Percentiles rank a stretch among this genome's conserved stretches.
Conservation (phyloP, 2,113 vertebrate genomes). For the Larimichthys crocea region DNA sequence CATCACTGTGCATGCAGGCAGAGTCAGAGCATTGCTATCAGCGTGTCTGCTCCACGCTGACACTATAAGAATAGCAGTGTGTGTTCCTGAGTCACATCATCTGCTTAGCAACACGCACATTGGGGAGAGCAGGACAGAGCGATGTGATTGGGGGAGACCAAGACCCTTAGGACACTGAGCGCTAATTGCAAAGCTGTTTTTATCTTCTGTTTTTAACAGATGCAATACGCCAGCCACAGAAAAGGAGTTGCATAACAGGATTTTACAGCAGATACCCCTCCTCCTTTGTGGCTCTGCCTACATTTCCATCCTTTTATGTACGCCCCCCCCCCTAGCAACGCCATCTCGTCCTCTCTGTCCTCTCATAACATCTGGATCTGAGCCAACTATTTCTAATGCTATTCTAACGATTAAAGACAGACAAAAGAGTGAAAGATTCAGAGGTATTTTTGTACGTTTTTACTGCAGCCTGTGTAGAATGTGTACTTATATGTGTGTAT, state of each 20-base stretch:
- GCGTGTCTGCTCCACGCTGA: constrained; percentile 56
- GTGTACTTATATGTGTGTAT: constrained; percentile 29
- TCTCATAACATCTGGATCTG: constrained; percentile 67
- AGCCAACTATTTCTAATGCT: constrained; percentile 66
- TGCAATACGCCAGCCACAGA: constrained; percentile 72
- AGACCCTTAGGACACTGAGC: constrained; percentile 75
- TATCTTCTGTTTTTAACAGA: constrained; percentile 76
- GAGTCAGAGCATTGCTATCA: constrained; percentile 55
- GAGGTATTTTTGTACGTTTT: constrained; percentile 23
- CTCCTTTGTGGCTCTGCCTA: constrained; percentile 56
- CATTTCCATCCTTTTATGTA: constrained; percentile 63
- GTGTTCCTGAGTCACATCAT: constrained; percentile 79
- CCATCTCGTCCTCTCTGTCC: constrained; percentile 59
- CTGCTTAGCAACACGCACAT: constrained; percentile 81
- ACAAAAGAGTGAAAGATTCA: constrained; percentile 37
- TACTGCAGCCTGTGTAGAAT: neutral
- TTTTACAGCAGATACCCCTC: constrained; percentile 72
- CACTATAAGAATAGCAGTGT: constrained; percentile 60
- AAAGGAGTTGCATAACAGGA: constrained; percentile 81
- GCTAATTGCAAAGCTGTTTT: constrained; percentile 82
- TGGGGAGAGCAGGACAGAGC: constrained; percentile 64
- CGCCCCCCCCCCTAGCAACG: constrained; percentile 59
- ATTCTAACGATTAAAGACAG: constrained; percentile 59
- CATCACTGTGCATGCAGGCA: constrained; percentile 39
- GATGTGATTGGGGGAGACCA: constrained; percentile 81